Base-by-base conservation (phyloP, 2,888 invertebrate genomes). In the Papilio protenor region DNA sequence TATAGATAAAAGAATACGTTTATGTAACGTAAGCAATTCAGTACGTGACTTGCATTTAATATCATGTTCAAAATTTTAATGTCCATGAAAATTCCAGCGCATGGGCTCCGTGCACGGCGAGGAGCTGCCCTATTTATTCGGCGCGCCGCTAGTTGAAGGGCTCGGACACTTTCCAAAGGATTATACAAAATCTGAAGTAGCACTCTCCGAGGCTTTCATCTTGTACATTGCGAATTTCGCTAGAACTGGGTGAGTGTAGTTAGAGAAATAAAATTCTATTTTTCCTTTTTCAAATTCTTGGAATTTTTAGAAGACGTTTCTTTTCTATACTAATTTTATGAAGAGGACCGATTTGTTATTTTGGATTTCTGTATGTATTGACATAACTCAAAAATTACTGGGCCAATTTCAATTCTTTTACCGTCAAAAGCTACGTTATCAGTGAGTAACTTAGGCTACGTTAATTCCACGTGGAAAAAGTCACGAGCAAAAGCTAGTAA, bases 181-280 rank as follows among this genome's bases (percentile, higher is more conserved):
- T 94, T 98, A 98, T 92, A 98, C 98, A 14, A 97, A 97, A 91
- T 96, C 97, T 33, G 98, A 98, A 93, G 96, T 97, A 77, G 97
- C 97, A 1, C 93, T 98, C 78, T 97, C 98, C 1, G 98, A 98
- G 90, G 97, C 97, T 49, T 97, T 98, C 86, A 98, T 98, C 88
- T 96, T 97, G 86, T 98, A 97, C 91, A 97, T 98, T 91, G 97
- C 97, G 77, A 98, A 98, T 94, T 98, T 98, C 86, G 97, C 97
- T 18, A 96, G 97, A 86, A 97, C 97, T 21, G 98, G 98, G 98
- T 98, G 92, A 97, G 97, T 96, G 33, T 45, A 75, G n/a, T 79
- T 49, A 16, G 23, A 73, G n/a, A 74, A 40, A 33, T 66, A 73
- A 55, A 49, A 75, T 69, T 27, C 64, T 73, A 47, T 76, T 59